phyloP scores from a whole-genome alignment of 1,140 invertebrate genomes.

The Bombus sylvicola region DNA sequence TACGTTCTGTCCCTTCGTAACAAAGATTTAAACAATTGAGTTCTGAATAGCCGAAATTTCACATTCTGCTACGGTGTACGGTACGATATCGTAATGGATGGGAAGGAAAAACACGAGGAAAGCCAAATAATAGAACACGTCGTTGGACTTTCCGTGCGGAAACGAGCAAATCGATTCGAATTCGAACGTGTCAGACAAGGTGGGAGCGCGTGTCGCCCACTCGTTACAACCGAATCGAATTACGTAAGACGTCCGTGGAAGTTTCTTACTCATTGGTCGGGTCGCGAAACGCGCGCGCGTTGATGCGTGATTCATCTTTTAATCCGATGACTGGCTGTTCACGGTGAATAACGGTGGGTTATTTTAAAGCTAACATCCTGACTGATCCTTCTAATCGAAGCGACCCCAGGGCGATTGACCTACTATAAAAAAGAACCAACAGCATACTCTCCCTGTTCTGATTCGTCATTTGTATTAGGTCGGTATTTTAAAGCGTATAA shows the following conservation, averaged over 20 bases:
- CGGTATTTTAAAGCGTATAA: too few relatives aligned
- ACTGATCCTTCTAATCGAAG: neutral
- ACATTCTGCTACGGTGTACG: too few relatives aligned
- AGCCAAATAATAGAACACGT: too few relatives aligned
- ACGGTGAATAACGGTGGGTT: constrained; percentile 1
- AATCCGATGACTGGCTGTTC: constrained; percentile 60
- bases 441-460: too few relatives aligned
- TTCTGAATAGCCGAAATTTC: too few relatives aligned
- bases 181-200: constrained; percentile 14
- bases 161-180: constrained; percentile 24
- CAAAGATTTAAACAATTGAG: too few relatives aligned
- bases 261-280: constrained; percentile 59
- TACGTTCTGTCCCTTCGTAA: too few relatives aligned
- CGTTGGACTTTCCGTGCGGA: too few relatives aligned
- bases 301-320: constrained; percentile 74
- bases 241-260: constrained; percentile 53
- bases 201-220: constrained; percentile 52
- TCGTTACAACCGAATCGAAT: constrained; percentile 40
- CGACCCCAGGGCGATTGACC: neutral
- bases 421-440: neutral
- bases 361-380: neutral
- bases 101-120: too few relatives aligned
- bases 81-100: too few relatives aligned
- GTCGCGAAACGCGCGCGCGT: constrained; percentile 10
- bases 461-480: neutral